Evolutionary conservation across 1,140 invertebrate species (phyloP).

Genomic region (Capitella teleta): DNA sequence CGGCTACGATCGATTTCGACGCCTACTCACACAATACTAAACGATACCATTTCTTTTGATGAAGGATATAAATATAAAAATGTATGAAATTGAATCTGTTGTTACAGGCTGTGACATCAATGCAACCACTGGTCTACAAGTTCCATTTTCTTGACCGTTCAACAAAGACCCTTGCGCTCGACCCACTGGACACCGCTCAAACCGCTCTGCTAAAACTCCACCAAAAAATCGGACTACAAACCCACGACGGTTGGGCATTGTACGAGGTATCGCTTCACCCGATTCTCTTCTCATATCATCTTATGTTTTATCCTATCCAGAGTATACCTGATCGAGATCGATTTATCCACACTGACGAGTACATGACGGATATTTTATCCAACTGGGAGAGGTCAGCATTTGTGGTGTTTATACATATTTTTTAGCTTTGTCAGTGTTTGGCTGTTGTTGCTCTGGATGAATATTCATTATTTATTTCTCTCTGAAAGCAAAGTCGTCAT

Average conservation of each 20-base stretch:
- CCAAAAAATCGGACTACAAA: slow-evolving; percentile 71
- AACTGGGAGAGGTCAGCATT: slow-evolving; percentile 74
- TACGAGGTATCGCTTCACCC: slow-evolving; percentile 50
- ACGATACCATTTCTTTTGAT: too few relatives aligned
- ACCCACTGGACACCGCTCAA: slow-evolving; percentile 82
- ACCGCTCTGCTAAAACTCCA: slow-evolving; percentile 80
- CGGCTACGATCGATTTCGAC: not conserved
- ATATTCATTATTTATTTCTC: too few relatives aligned
- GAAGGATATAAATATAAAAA: too few relatives aligned
- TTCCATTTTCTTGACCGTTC: slow-evolving; percentile 92
- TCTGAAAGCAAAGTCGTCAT: too few relatives aligned
- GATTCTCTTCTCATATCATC: not conserved
- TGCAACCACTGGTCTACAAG: slow-evolving; percentile 84
- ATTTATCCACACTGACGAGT: slow-evolving; percentile 84
- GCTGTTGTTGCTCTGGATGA: too few relatives aligned
- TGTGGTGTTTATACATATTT: not conserved
- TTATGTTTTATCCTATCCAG: slow-evolving; percentile 32
- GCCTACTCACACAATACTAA: slow-evolving; percentile 74
- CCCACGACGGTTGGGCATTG: slow-evolving; percentile 85
- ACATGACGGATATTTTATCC: slow-evolving; percentile 84
- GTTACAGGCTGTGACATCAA: slow-evolving; percentile 67
- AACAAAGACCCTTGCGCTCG: slow-evolving; percentile 88
- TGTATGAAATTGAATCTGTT: too few relatives aligned
- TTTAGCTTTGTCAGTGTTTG: too few relatives aligned
- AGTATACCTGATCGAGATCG: slow-evolving; percentile 71